Base-by-base conservation (phyloP, 2,113 vertebrate genomes). In the Marmota monax region DNA sequence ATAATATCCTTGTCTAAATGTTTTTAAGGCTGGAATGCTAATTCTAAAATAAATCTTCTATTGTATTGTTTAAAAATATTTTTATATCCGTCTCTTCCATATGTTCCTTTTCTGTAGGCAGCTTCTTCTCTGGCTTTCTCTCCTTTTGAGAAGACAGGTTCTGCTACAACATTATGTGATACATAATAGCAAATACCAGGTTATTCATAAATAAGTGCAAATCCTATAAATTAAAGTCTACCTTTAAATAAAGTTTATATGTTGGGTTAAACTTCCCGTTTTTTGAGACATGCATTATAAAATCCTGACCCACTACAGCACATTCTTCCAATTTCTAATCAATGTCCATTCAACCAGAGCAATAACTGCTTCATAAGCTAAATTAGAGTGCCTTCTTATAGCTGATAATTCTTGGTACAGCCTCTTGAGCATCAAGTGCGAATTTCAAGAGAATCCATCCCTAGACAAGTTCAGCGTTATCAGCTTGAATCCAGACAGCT, bases 291-390 rank as follows among this genome's bases (percentile, higher is more conserved):
- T 22, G n/a, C 69, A 94, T 97, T 95, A 90, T 95, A 96, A 96
- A 96, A 88, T 25, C 69, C 90, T 94, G 87, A 95, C 95, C 80
- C 84, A 92, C 84, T 90, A 17, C 42, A 85, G 77, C 65, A 83
- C 96, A 92, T 92, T 95, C 80, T 95, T 92, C 85, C 92, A 82
- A 90, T 96, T 98, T 96, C 97, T 87, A 97, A 97, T 98, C 98
- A 98, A 97, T 97, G 97, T 79, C 97, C 90, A 96, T 97, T 98
- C 97, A 98, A 95, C 93, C 96, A 97, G 88, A 98, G 97, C 95
- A 89, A 51, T 84, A 93, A 88, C 97, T 95, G 90, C 92, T 96
- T 97, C 94, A 94, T 96, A 97, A 97, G 95, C 97, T 97, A 96
- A 98, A 98, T 98, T 87, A 95, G 94, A 97, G 84, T 65, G 90